These are phyloP conservation scores for Clarias batrachus DNA, from an alignment of 2,113 vertebrate genomes.

Conservation along the genomic window DNA sequence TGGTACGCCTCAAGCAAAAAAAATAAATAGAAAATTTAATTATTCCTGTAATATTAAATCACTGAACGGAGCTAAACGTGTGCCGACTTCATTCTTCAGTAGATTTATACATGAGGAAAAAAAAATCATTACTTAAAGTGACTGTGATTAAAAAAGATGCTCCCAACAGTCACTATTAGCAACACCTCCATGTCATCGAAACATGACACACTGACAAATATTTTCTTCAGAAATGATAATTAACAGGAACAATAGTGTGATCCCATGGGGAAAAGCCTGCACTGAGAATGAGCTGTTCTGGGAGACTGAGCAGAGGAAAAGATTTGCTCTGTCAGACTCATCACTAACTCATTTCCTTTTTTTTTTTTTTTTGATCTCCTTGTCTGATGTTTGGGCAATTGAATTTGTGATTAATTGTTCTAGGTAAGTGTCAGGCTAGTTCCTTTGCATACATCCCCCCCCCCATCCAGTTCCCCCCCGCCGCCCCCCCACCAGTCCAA, in stretches of 20 bases:
- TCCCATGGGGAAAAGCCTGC: conserved; percentile 24
- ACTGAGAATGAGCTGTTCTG: conserved; percentile 35
- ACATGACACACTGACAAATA: conserved; percentile 47
- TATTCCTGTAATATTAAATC: background rate
- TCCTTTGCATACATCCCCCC: background rate
- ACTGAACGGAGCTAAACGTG: background rate
- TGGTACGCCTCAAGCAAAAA: background rate
- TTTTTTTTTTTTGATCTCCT: conserved; percentile 44
- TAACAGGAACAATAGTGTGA: conserved; percentile 17
- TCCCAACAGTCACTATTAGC: conserved; percentile 46
- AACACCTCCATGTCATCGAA: conserved; percentile 44
- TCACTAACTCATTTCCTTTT: conserved; percentile 46
- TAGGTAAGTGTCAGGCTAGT: conserved; percentile 30
- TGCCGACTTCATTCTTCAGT: background rate
- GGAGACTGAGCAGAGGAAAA: conserved; percentile 30
- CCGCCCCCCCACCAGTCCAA: background rate
- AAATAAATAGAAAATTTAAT: no score
- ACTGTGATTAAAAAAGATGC: conserved; percentile 23
- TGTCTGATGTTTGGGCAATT: conserved; percentile 55
- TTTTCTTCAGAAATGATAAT: conserved; percentile 45
- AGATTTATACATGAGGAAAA: background rate
- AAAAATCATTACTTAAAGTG: background rate
- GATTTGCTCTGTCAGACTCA: conserved; percentile 49
- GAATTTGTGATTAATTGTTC: conserved; percentile 57
- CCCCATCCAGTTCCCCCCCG: background rate